A percentile compares a stretch with the other conserved stretches of the same genome.
These are phyloP conservation scores for Nasonovia ribisnigri DNA, from an alignment of 2,888 invertebrate genomes.

Conservation along the genomic window DNA sequence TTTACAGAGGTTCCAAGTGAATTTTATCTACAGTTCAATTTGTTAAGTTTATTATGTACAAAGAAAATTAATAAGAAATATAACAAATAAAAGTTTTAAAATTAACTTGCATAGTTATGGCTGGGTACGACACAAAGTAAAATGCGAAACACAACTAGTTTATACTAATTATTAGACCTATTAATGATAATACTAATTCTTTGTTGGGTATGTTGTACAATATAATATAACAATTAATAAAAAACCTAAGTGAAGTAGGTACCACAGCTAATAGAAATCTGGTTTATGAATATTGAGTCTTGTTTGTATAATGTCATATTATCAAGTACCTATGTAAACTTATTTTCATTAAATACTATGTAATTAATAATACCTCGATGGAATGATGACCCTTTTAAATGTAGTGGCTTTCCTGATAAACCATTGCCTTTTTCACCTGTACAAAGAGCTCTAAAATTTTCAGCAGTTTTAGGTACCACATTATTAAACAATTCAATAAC, in stretches of 20 bases:
- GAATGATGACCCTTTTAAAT: slow-evolving; percentile 86
- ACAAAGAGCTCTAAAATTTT: slow-evolving; percentile 92
- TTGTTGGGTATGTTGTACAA: background rate
- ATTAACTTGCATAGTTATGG: background rate
- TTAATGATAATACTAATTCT: background rate
- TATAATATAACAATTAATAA: background rate
- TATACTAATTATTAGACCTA: background rate
- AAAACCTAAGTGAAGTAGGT: background rate
- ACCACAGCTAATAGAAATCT: background rate
- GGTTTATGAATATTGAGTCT: background rate
- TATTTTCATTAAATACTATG: background rate
- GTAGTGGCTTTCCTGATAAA: slow-evolving; percentile 78
- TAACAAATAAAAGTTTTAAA: background rate
- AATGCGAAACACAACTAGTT: background rate
- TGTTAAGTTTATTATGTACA: background rate
- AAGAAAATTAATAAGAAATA: background rate
- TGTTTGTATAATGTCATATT: background rate
- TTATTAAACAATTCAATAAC: slow-evolving; percentile 89
- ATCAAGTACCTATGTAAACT: background rate
- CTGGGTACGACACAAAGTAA: fast-evolving
- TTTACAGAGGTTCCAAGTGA: background rate
- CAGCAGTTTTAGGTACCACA: slow-evolving; percentile 87
- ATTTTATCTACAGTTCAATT: background rate
- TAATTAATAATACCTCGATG: slow-evolving; percentile 76
- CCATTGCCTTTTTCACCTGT: slow-evolving; percentile 90